Percentiles rank a stretch among this genome's conserved stretches.
Conservation (phyloP, 2,113 vertebrate species). For the Butorides virescens region DNA sequence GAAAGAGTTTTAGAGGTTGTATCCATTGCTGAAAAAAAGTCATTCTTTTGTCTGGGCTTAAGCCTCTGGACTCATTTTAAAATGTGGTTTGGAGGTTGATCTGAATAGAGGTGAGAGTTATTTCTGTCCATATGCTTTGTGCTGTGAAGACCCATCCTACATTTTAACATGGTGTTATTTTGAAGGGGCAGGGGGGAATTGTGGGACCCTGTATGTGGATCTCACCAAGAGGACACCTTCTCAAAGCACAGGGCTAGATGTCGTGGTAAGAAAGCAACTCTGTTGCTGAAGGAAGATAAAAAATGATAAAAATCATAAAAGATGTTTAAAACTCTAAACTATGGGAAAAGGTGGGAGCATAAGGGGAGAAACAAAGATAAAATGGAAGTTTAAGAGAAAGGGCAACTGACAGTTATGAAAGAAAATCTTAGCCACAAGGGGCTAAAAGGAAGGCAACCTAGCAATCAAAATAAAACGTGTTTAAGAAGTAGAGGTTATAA, state of each 20-base stretch:
- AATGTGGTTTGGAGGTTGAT: neutral
- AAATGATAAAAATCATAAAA: neutral
- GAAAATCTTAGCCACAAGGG: neutral
- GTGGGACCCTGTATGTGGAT: neutral
- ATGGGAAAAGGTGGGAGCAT: neutral
- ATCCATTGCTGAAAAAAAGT: neutral
- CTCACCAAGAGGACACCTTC: neutral
- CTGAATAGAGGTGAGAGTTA: neutral
- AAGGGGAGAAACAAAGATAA: neutral
- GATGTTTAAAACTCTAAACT: neutral
- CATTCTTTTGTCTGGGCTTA: neutral
- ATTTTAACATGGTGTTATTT: neutral
- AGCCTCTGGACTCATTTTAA: neutral
- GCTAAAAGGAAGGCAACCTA: neutral
- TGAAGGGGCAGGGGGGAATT: fast-evolving
- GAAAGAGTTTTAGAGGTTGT: neutral
- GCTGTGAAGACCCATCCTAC: neutral
- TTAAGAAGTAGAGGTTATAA: neutral
- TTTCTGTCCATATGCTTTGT: neutral
- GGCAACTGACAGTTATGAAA: neutral
- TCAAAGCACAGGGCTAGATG: neutral
- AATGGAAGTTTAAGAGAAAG: neutral
- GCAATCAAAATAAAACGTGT: neutral
- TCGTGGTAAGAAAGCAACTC: neutral
- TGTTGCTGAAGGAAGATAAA: neutral